Evolutionary conservation across 2,113 vertebrate genomes (phyloP).

Genomic region (Macrotus californicus): DNA sequence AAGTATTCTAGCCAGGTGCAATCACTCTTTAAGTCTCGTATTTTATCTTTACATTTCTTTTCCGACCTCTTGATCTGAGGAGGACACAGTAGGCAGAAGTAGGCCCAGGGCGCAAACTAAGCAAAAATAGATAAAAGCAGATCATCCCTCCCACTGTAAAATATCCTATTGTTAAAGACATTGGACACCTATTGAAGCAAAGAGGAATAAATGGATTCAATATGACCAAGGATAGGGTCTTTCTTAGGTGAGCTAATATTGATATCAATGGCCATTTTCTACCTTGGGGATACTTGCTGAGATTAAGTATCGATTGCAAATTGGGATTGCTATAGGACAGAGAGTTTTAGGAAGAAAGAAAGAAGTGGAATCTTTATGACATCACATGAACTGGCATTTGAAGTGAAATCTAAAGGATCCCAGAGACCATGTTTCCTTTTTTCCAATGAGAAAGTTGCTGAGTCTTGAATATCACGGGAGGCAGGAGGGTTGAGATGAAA

Average conservation of each 20-base stretch:
- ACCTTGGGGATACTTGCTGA: background rate
- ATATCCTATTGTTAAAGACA: background rate
- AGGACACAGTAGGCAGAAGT: background rate
- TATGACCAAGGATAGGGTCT: background rate
- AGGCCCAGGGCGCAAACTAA: background rate
- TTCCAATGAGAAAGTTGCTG: background rate
- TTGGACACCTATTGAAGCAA: background rate
- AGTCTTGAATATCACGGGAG: background rate
- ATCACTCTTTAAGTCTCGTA: background rate
- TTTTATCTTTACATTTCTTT: background rate
- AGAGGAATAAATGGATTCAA: background rate
- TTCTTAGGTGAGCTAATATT: background rate
- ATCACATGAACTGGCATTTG: background rate
- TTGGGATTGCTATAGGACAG: background rate
- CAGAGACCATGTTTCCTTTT: background rate
- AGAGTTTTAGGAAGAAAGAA: background rate
- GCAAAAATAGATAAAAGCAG: background rate
- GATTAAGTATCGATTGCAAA: background rate
- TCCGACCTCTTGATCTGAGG: background rate
- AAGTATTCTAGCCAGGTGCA: background rate
- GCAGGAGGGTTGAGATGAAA: background rate
- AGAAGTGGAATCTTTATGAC: background rate
- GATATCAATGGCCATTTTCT: background rate
- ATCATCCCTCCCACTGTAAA: background rate
- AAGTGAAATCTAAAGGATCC: background rate